Conservation (phyloP, 2,888 invertebrate species). For the Nebria salina region DNA sequence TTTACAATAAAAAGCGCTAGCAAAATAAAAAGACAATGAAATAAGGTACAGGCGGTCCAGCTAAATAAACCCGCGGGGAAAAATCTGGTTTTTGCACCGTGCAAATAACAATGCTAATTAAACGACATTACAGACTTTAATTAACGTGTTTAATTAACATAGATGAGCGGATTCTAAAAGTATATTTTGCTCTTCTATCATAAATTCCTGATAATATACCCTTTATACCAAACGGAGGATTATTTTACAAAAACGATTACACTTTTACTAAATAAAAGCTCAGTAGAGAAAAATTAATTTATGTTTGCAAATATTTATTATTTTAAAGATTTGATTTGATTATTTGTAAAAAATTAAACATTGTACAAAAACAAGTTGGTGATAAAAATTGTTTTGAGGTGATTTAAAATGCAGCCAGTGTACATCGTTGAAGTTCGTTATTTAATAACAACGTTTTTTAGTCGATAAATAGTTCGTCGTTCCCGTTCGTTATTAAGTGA, state of each 20-base stretch:
- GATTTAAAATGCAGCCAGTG: neutral
- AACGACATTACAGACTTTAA: conserved; percentile 54
- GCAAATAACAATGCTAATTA: conserved; percentile 54
- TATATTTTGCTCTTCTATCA: neutral
- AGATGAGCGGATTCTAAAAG: conserved; percentile 16
- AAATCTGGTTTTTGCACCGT: conserved; percentile 48
- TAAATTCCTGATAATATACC: conserved; percentile 2
- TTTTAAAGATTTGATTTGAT: too few species aligned
- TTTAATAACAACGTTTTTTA: conserved; percentile 5
- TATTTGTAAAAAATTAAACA: too few species aligned
- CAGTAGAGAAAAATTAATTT: too few species aligned
- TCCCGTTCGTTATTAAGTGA: conserved; percentile 16
- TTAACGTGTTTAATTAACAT: conserved; percentile 55
- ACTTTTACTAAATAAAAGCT: too few species aligned
- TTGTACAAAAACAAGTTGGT: neutral
- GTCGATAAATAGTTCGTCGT: conserved; percentile 11
- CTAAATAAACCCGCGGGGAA: conserved; percentile 20
- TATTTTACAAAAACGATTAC: neutral
- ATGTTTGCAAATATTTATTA: too few species aligned
- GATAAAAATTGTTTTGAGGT: neutral
- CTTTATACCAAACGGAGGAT: neutral
- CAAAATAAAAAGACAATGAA: conserved; percentile 6
- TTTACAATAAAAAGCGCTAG: neutral
- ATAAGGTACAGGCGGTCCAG: conserved; percentile 14
- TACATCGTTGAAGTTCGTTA: neutral